These are phyloP conservation scores for Smutsia gigantea DNA, from an alignment of 2,797 vertebrate genomes.

Conservation along the genomic window DNA sequence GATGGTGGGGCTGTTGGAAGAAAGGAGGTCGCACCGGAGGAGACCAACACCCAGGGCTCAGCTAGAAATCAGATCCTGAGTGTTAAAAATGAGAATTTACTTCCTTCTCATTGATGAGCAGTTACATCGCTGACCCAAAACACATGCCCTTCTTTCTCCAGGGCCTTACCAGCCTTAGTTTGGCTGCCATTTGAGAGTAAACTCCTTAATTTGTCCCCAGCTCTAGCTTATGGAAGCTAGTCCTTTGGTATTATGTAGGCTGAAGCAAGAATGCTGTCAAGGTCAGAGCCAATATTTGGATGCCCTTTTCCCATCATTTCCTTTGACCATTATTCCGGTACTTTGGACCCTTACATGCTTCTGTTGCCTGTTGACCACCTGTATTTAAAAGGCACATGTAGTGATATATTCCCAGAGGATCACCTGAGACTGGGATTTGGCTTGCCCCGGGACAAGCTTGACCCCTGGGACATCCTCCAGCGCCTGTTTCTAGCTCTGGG, in stretches of 20 bases:
- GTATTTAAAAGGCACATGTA: not conserved
- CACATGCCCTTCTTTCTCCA: not conserved
- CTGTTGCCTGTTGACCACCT: not conserved
- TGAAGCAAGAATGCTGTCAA: not conserved
- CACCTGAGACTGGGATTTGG: not conserved
- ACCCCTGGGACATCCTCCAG: not conserved
- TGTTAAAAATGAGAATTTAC: not conserved
- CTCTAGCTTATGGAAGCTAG: not conserved
- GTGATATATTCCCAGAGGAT: not conserved
- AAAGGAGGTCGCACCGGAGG: not conserved
- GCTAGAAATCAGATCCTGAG: not conserved
- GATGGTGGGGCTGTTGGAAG: not conserved
- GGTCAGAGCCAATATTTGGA: not conserved
- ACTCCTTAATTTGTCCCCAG: not conserved
- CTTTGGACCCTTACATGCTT: not conserved
- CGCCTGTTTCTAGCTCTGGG: not conserved
- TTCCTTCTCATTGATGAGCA: not conserved
- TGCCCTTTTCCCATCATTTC: not conserved
- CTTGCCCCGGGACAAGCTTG: not conserved
- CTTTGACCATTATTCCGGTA: not conserved
- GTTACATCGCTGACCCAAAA: not conserved
- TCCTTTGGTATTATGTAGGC: not conserved
- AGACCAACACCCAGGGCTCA: not conserved
- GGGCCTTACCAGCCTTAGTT: not conserved
- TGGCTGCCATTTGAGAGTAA: not conserved